These are phyloP conservation scores for Aphodius sticticus DNA, from an alignment of 2,888 invertebrate genomes.

Conservation along the genomic window DNA sequence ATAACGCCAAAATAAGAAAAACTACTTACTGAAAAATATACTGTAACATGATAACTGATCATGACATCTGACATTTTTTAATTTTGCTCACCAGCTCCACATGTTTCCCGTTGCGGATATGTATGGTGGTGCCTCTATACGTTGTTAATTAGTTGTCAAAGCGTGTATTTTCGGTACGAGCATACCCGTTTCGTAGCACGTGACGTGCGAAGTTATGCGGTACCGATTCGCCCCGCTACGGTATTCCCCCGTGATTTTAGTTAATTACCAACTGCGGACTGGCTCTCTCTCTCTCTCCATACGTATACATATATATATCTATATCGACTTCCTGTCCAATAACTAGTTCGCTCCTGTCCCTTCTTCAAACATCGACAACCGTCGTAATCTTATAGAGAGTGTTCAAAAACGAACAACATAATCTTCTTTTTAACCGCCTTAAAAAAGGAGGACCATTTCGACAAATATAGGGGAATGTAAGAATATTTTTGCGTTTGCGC, in stretches of 20 bases:
- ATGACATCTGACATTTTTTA: not conserved
- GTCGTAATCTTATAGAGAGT: no score
- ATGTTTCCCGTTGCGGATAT: not conserved
- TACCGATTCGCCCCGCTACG: not conserved
- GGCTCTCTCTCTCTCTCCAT: not conserved
- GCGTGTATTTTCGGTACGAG: conserved; percentile 35
- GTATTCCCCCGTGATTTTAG: not conserved
- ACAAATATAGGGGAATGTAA: no score
- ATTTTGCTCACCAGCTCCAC: not conserved
- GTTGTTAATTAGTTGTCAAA: conserved; percentile 40
- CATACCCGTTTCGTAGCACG: conserved; percentile 16
- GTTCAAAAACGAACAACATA: no score
- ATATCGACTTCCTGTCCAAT: not conserved
- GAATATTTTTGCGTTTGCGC: no score
- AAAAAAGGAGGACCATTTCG: no score
- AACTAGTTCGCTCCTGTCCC: not conserved
- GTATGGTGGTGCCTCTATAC: conserved; percentile 27
- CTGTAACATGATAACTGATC: no score
- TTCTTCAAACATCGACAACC: no score
- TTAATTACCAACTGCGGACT: not conserved
- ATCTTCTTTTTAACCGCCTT: no score
- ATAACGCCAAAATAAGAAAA: no score
- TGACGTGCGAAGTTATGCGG: conserved; percentile 10
- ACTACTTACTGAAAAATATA: no score
- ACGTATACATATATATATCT: not conserved